Conservation (phyloP, 2,113 vertebrate species). For the Saimiri boliviensis region DNA sequence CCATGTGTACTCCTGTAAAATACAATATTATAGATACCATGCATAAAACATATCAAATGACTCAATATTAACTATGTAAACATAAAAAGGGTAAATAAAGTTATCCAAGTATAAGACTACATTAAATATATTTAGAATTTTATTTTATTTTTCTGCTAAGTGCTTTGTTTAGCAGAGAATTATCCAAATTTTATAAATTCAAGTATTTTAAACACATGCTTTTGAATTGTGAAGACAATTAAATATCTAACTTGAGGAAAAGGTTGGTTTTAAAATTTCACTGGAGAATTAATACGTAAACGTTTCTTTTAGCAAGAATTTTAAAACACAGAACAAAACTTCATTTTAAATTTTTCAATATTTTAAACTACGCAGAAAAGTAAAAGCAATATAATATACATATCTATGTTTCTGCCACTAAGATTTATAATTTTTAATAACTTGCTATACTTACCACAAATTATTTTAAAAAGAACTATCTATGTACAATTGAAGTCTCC, state of each 20-base stretch:
- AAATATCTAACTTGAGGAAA: not conserved
- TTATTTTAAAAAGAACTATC: not conserved
- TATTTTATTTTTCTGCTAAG: not conserved
- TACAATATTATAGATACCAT: not conserved
- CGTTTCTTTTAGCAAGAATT: not conserved
- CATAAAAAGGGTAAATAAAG: not conserved
- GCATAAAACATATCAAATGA: not conserved
- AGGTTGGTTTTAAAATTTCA: not conserved
- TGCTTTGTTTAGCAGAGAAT: not conserved
- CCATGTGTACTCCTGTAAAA: not conserved
- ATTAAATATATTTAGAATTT: not conserved
- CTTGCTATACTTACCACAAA: not conserved
- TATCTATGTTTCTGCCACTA: not conserved
- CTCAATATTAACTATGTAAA: not conserved
- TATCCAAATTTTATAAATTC: not conserved
- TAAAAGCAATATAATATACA: not conserved
- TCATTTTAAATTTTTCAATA: not conserved
- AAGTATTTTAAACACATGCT: not conserved
- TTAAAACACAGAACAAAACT: not conserved
- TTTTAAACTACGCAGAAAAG: not conserved
- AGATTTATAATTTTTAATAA: not conserved
- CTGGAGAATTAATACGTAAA: not conserved
- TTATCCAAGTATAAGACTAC: not conserved
- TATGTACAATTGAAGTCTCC: not conserved
- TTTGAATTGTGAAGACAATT: slow-evolving; percentile 2